Base-by-base conservation (phyloP, 2,888 invertebrate species). In the Amiota mariae region DNA sequence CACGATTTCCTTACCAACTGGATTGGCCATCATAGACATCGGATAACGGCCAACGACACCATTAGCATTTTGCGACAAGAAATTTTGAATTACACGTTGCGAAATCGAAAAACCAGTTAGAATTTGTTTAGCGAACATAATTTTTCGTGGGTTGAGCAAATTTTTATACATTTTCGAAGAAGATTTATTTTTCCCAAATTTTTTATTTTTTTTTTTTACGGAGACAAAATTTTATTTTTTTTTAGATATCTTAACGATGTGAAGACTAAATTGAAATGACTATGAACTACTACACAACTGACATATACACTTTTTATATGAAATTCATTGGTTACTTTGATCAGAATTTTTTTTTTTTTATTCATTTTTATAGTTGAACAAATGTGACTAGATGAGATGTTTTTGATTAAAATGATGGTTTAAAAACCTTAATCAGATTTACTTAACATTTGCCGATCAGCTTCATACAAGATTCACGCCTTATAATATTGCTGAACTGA, bases 161-260 rank as follows among this genome's bases (percentile, higher is more conserved):
- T 48, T 66, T 66, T 15, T 66, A 48, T 49, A 66, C 66, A 66
- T 66, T 66, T 49, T 48, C 8, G 8, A 13, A 11, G 13, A 49
- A 18, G 20, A 49, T 66, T 49, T 49, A 49, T 8, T 66, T 15
- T 48, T 8, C 18, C 20, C 10, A 36, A 24, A 63, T 8, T 63
- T 36, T 63, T 54, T 54, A n/a, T 4, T 54, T 54, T 54, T 4
- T 54, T 54, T 54, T 20, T 61, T 61, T 61, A 10, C 24, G 12
- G 61, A 61, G n/a, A 66, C 49, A 66, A 12, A 66, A 66, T 13
- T 36, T 36, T 36, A 4, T 2, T 2, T 36, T 36, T 36, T 15
- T 18, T 57, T 1, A 57, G 15, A 57, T 59, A 15, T 64, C 46
- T 64, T 46, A 66, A 49, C 66, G 18, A 20, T 49, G 20, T 20